Evolutionary conservation across 2,888 invertebrate genomes (phyloP).

Genomic region (Volucella inanis): DNA sequence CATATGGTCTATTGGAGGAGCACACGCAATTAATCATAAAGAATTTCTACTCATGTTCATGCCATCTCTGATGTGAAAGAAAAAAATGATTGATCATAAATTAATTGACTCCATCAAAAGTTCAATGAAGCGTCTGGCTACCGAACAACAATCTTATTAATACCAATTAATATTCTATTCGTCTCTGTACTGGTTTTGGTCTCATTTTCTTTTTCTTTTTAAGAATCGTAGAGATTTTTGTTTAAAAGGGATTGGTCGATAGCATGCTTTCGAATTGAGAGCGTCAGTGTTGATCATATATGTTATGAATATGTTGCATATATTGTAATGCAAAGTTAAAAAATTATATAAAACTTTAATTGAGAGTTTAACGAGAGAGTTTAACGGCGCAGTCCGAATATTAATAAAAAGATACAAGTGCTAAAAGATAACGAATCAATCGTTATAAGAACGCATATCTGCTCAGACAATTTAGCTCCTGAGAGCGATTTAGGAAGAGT

Average conservation of each 20-base stretch:
- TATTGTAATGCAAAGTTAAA: not conserved
- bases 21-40: conserved; percentile 51
- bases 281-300: conserved; percentile 28
- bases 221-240: not conserved
- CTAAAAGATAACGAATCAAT: too few relatives aligned
- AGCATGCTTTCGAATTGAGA: conserved; percentile 37
- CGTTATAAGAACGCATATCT: too few relatives aligned
- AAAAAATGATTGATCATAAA: conserved; percentile 61
- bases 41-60: conserved; percentile 14
- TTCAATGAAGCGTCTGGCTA: conserved; percentile 68
- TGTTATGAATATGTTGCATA: not conserved
- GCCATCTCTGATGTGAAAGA: conserved; percentile 13
- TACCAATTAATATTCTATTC: conserved; percentile 59
- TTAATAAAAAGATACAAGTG: too few relatives aligned
- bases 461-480: too few relatives aligned
- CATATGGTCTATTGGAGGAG: too few relatives aligned
- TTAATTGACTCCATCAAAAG: conserved; percentile 61
- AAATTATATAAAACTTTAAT: not conserved
- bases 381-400: too few relatives aligned
- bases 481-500: too few relatives aligned
- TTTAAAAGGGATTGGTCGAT: conserved; percentile 40
- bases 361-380: too few relatives aligned
- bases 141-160: conserved; percentile 61
- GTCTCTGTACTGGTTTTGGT: conserved; percentile 17
- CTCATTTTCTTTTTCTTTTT: not conserved